These are phyloP conservation scores for Collichthys lucidus DNA, from an alignment of 2,113 vertebrate genomes.

Conservation along the genomic window DNA sequence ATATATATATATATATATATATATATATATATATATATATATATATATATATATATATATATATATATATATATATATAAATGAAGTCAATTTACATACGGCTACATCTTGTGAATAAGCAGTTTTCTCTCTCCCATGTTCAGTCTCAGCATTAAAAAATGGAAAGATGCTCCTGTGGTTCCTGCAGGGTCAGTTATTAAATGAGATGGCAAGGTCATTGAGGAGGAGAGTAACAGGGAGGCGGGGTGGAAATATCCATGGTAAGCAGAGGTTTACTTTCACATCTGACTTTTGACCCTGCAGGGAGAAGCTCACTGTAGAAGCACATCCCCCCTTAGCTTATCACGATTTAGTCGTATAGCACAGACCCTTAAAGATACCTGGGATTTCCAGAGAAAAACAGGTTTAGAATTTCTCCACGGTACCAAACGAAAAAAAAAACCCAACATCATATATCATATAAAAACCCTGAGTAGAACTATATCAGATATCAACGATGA, in stretches of 20 bases:
- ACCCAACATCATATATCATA: conserved; percentile 16
- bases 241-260: neutral
- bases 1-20: neutral
- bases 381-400: conserved; percentile 20
- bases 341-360: conserved; percentile 21
- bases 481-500: conserved; percentile 33
- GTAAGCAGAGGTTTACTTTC: neutral
- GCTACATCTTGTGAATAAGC: neutral
- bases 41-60: neutral
- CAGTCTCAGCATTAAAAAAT: neutral
- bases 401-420: conserved; percentile 11
- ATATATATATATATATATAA: neutral
- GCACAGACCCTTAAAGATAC: neutral
- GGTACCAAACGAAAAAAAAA: conserved; percentile 21
- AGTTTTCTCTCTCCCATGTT: neutral
- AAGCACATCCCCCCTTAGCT: neutral
- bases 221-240: conserved; percentile 11
- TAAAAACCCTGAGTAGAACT: conserved; percentile 9
- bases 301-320: neutral
- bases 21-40: neutral
- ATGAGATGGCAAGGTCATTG: conserved; percentile 48
- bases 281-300: conserved; percentile 41
- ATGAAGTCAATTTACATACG: neutral
- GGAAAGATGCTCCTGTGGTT: neutral
- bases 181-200: conserved; percentile 26